Base-by-base conservation (phyloP, 1,140 invertebrate genomes). In the Ericerus pela region DNA sequence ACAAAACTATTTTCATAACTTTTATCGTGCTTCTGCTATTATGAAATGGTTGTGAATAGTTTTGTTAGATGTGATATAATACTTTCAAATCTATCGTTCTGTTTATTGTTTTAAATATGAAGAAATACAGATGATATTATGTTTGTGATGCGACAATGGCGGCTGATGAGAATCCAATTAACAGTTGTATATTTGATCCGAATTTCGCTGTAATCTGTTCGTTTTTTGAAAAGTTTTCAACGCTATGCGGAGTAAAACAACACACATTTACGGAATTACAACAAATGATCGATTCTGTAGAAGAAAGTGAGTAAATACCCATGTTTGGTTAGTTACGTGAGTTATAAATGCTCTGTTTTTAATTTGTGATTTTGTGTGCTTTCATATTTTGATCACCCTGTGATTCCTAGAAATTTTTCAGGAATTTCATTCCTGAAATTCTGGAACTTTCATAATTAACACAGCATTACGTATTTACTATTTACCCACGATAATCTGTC, bases 141-240 rank as follows among this genome's bases (percentile, higher is more conserved):
- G n/a, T n/a, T n/a, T n/a, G 20, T 22, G 10, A 3, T 22, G 41
- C 26, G 41, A 47, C 18, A 47, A 47, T 47, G 41, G 41, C 41
- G 41, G 22, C 41, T 24, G 41, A 47, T 47, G 41, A 47, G 11
- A 47, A 22, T 47, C 20, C 26, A 10, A 47, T 24, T 24, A 24
- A 47, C 26, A 47, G 41, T 47, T 92, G 87, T 79, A 79, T 84
- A 74, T 85, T 81, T 78, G 88, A 94, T 79, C 88, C 89, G 67
- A 90, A 94, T 81, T 95, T 93, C 73, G 89, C 89, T 64, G 82
- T 92, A 69, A 90, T 94, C 71, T 94, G 89, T 75, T 88, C 87
- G 58, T 94, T 94, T 75, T 74, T 93, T 53, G 82, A 90, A 69
- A 82, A 85, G 72, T 94, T 93, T 69, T 84, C 85, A 31, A 78